Base-by-base conservation (phyloP, 2,113 vertebrate genomes). In the Myiagra hebetior region DNA sequence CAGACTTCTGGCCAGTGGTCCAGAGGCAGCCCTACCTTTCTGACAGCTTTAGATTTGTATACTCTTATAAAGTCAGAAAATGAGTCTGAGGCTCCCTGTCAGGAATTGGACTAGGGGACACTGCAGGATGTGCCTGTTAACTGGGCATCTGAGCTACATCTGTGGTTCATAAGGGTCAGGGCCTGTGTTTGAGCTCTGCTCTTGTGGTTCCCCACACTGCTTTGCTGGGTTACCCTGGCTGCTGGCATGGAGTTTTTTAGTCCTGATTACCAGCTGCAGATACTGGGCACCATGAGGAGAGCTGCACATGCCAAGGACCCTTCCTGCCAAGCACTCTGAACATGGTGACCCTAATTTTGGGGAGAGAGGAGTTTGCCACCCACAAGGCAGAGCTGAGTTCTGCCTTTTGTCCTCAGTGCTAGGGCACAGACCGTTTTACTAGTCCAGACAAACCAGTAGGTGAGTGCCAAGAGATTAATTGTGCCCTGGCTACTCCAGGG, bases 131-230 rank as follows among this genome's bases (percentile, higher is more conserved):
- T 79, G 26, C 50, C 47, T 1, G 3, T 62, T 76, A 60, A 22
- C 28, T 46, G 47, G 47, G 6, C 39, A 26, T 67, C 47, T 78
- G 44, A 76, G 44, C 42, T 69, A n/a, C 2, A 0, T 60, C 49
- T 17, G 6, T 73, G 49, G 41, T 11, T 69, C 2, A 0, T 28
- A 41, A 72, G 19, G 16, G 11, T 28, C 0, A 0, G 18, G 47
- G 7, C 30, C 31, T 15, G 55, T 30, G 11, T 56, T 41, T 85
- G 85, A 64, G 41, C 30, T 42, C 35, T 55, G 21, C 10, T 41
- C 30, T 75, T 75, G 23, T 59, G 26, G 27, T 52, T 69, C 76
- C 37, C 27, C 22, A 23, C 23, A 13, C 6, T 47, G 16, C 31
- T 57, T 60, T 63, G 27, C 31, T 95, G 67, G 35, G 17, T 56